Evolutionary conservation across 1,140 invertebrate species (phyloP), one percentile per base, ranked within the genome.

Genomic region (Whitmania pigra): DNA sequence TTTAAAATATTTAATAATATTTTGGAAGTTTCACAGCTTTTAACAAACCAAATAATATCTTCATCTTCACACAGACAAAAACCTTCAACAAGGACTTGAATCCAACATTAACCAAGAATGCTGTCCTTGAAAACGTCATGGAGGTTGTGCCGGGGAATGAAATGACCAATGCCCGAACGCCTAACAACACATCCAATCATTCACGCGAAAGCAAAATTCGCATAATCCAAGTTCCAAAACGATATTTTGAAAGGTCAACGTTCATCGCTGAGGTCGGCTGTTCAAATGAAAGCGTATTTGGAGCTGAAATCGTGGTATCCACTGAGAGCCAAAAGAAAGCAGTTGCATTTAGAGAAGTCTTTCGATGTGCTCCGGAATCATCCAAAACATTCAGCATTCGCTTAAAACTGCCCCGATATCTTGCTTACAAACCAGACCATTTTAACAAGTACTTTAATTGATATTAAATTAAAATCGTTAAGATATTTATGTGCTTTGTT

Each of bases 331-430:
- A n/a, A 25, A 9, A 13, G 18, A 63, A 63, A 25, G 57, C 29
- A n/a, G 18, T 31, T 25, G 57, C 18, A 22, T 63, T 63, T 20
- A 63, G 57, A 63, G 22, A 63, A 63, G 29, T 63, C 22, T 15
- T 25, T 25, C 22, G 18, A 63, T 63, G 57, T 63, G 9, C 9
- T 63, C 6, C 22, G 11, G 57, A 20, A 25, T 25, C 29, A 20
- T 25, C 57, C 22, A 63, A 25, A 1, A 25, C 29, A n/a, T 31
- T 25, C 57, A 63, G 22, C 22, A 25, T 70, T 43, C 40, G 25
- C 6, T 49, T 70, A 7, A 22, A 22, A 53, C 25, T 70, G 22
- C 69, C 69, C 6, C 69, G 69, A 70, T 70, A 70, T 29, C 18
- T 70, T 25, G 40, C 69, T 17, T 70, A 49, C 43, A 43, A 22